Base-by-base conservation (phyloP, 1,140 invertebrate species). In the Platyscapa corneri region DNA sequence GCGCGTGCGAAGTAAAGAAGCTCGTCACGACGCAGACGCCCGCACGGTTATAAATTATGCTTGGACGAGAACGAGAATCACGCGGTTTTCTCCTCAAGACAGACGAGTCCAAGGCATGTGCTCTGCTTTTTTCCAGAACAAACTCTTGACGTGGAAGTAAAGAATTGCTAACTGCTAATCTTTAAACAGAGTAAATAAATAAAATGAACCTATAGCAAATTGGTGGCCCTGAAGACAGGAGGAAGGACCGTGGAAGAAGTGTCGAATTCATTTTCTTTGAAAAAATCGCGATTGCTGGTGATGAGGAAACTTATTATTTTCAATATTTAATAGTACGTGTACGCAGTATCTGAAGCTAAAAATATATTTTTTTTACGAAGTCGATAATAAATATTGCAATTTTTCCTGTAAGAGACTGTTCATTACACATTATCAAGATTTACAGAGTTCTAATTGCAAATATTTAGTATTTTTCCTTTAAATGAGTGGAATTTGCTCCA, bases 51-150 rank as follows among this genome's bases (percentile, higher is more conserved):
- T 77, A 77, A 77, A 77, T 77, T 77, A 32, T 6, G 6, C 30
- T 77, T 30, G n/a, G n/a, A 56, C n/a, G 30, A 53, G 75, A 56
- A 60, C 56, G 56, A 60, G 23, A 14, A 77, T 77, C 75, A 77
- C 46, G 75, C 23, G n/a, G 42, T 77, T 77, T 77, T 77, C 27
- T 0, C 3, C 14, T 32, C n/a, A 77, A 10, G 70, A 74, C 37
- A n/a, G 42, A 53, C 37, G 70, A 74, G 37, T 42, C 8, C 39
- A 10, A 10, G 16, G 67, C 70, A 10, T 42, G 23, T 16, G 39
- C 70, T 42, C 39, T 37, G n/a, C 30, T 42, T 74, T 74, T 74
- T 42, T n/a, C 37, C 7, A 10, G 23, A 60, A 23, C 56, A 10
- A 27, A 27, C 49, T 20, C 8, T 53, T 20, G 49, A 18, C 3